Evolutionary conservation across 2,797 vertebrate genomes (phyloP), one percentile per base, ranked within the genome.

Genomic region (Amazonetta brasiliensis): DNA sequence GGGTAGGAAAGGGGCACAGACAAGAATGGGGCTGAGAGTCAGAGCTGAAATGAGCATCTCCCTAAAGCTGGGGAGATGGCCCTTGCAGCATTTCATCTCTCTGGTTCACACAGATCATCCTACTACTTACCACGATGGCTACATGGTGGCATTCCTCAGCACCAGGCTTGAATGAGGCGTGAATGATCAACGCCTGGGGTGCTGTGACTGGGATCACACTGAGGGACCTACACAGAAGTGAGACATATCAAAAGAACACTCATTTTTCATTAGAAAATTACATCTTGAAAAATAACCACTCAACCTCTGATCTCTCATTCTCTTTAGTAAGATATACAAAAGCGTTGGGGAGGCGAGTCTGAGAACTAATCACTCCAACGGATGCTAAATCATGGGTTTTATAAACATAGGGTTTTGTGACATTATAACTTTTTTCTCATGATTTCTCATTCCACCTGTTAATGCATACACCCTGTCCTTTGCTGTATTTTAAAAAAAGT

Each of bases 11-110:
- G 22, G 5, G 23, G 4, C 23, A 13, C 7, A 6, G 15, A 19
- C 48, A 35, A 21, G 7, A 2, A 1, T 1, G 1, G 6, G 12
- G 39, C 4, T 44, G 21, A 59, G 15, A 7, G 18, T 23, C 9
- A 2, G 44, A 81, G 23, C 22, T 7, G 52, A 66, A 73, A 46
- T 6, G 4, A 59, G 12, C 8, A 44, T 44, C 43, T 44, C 43
- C 3, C 0, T 44, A 12, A 7, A 55, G 17, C 12, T 8, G 44
- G 55, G 11, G 3, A 2, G 1, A 6, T 60, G 22, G 9, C 15
- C 30, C 4, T 11, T 9, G 0, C 4, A 66, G 18, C 23, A 55
- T 31, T 30, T 54, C 16, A 30, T 54, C 15, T 30, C 52, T 30
- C 54, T n/a, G 54, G 54, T 55, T 55, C 30, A 55, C 30, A 55